Base-by-base conservation (phyloP, 2,888 invertebrate genomes). In the Apamea epomidion region DNA sequence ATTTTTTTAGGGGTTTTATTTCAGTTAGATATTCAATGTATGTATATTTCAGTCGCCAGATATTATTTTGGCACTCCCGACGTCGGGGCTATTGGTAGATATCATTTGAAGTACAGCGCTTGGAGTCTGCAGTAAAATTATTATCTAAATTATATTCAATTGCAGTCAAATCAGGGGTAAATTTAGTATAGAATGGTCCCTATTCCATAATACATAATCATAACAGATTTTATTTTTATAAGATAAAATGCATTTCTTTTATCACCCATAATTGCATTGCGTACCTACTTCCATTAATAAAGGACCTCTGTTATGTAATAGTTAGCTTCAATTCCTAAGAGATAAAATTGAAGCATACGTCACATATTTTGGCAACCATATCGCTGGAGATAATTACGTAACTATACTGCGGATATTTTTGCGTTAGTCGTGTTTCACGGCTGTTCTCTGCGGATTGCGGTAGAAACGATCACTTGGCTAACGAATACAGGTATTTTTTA, bases 381-480 rank as follows among this genome's bases (percentile, higher is more conserved):
- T 37, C 37, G 62, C 29, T 37, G 54, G 25, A 69, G 80, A 69
- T 69, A 84, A 64, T 81, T 81, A 82, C 86, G 86, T 82, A 82
- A 81, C 85, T 62, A 16, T 48, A 84, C 84, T 81, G 81, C 81
- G 69, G 85, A 84, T 84, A 69, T 84, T 84, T 84, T 84, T 5
- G 45, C 45, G 60, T 37, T 25, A 65, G 54, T 58, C 37, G n/a
- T 10, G 14, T 37, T 54, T 25, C 29, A 29, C 16, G 25, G 0
- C 18, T 29, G 4, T n/a, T 45, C 18, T 8, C 18, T 80, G 71
- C 60, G 85, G 71, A 72, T 62, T 85, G 54, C 51, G 67, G 81
- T 45, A 60, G 37, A 69, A 45, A 16, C n/a, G 1, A 83, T 48
- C 10, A 42, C 16, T 60, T 37, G 16, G 7, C 21, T 25, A n/a